Conservation (phyloP, 1,140 invertebrate species). For the Mylabris phalerata region DNA sequence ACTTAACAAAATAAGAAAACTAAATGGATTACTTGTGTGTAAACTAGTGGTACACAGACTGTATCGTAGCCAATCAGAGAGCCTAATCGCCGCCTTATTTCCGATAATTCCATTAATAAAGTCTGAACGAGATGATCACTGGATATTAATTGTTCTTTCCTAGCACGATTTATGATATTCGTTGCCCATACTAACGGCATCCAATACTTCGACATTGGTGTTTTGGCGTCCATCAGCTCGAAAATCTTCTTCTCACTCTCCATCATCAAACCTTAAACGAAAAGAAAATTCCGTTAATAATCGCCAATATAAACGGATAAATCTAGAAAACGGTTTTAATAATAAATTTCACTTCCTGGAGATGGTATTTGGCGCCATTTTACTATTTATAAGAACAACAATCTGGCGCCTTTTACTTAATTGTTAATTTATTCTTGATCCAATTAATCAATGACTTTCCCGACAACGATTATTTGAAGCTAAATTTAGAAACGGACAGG, state of each 20-base stretch:
- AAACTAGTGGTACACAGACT: conserved; percentile 93
- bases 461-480: no score
- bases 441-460: no score
- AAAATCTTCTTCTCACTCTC: conserved; percentile 85
- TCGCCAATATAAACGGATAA: conserved; percentile 1
- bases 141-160: conserved; percentile 71
- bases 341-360: conserved; percentile 11
- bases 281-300: no score
- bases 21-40: conserved; percentile 77
- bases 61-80: conserved; percentile 90
- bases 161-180: conserved; percentile 78
- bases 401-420: neutral
- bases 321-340: neutral
- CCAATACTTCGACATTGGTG: conserved; percentile 88
- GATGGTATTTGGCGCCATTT: conserved; percentile 8
- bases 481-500: no score
- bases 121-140: conserved; percentile 85
- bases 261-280: conserved; percentile 70
- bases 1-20: no score
- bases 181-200: conserved; percentile 88
- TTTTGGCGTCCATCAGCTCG: conserved; percentile 79
- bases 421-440: neutral
- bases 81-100: conserved; percentile 71
- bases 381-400: neutral
- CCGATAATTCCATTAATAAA: conserved; percentile 72